A percentile compares a stretch with the other conserved stretches of the same genome.
Conservation (phyloP, 2,113 vertebrate genomes). For the Vombatus ursinus region DNA sequence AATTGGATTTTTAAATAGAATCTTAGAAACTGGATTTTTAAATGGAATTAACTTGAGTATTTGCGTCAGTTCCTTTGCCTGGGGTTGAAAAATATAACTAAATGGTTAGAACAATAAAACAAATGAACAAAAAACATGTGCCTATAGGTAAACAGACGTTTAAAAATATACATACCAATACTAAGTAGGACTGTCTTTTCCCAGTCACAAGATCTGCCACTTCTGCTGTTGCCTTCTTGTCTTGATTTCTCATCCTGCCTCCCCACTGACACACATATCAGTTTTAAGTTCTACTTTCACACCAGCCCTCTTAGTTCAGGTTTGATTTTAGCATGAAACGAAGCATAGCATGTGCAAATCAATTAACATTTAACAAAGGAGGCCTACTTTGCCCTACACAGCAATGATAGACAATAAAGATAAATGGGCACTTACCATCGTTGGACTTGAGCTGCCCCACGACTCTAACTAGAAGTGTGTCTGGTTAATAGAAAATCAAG, state of each 20-base stretch:
- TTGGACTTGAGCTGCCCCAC: not conserved
- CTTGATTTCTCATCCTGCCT: not conserved
- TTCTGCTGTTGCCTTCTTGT: not conserved
- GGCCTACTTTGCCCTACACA: not conserved
- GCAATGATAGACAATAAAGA: not conserved
- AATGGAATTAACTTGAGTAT: not conserved
- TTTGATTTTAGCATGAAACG: not conserved
- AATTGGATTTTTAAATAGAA: not conserved
- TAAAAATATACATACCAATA: not conserved
- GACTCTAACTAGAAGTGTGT: not conserved
- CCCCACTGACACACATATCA: not conserved
- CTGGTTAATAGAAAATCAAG: not conserved
- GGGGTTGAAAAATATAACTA: not conserved
- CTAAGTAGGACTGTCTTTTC: not conserved
- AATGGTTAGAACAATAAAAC: not conserved
- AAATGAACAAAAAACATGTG: not conserved
- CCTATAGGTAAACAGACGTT: not conserved
- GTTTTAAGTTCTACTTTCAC: not conserved
- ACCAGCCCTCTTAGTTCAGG: not conserved
- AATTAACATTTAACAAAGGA: not conserved
- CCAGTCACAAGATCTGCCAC: not conserved
- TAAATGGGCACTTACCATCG: not conserved
- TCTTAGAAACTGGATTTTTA: not conserved
- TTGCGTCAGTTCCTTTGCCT: not conserved
- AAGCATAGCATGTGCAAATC: not conserved